These are phyloP conservation scores for Tenebrio molitor DNA, from an alignment of 1,140 invertebrate genomes.

Conservation along the genomic window DNA sequence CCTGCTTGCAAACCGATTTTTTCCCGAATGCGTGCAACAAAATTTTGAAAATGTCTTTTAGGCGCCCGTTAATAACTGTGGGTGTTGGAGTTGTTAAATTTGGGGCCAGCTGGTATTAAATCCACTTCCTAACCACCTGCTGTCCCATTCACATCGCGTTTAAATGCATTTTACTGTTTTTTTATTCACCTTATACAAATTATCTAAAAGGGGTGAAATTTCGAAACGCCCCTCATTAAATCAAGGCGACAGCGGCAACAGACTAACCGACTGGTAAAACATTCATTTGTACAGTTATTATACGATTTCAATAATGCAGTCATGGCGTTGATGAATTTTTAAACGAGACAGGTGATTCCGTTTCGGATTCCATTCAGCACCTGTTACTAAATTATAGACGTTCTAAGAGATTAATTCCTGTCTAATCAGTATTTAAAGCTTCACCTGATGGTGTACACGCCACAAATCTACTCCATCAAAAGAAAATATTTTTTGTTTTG, in stretches of 20 bases:
- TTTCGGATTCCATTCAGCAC: conserved; percentile 9
- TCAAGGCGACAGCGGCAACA: conserved; percentile 12
- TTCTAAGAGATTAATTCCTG: conserved; percentile 32
- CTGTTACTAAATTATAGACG: conserved; percentile 33
- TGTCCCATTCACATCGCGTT: neutral
- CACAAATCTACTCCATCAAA: too few species aligned
- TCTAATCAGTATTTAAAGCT: conserved; percentile 33
- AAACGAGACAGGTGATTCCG: conserved; percentile 41
- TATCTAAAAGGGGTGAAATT: conserved; percentile 41
- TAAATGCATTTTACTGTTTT: conserved; percentile 14
- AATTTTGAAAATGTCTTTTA: too few species aligned
- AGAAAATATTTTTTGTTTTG: too few species aligned
- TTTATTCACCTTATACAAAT: conserved; percentile 37
- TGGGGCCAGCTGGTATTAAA: neutral
- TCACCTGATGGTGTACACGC: too few species aligned
- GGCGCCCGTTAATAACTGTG: conserved; percentile 7
- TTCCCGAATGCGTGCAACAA: too few species aligned
- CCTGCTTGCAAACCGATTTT: too few species aligned
- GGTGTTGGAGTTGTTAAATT: conserved; percentile 16
- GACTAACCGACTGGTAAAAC: conserved; percentile 9
- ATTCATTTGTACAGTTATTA: conserved; percentile 14
- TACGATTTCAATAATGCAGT: neutral
- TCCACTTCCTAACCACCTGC: conserved; percentile 28
- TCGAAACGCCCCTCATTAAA: conserved; percentile 41
- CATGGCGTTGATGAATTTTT: conserved; percentile 15